Evolutionary conservation across 2,888 invertebrate genomes (phyloP), one percentile per base, ranked within the genome.

Genomic region (Antheraea yamamai): DNA sequence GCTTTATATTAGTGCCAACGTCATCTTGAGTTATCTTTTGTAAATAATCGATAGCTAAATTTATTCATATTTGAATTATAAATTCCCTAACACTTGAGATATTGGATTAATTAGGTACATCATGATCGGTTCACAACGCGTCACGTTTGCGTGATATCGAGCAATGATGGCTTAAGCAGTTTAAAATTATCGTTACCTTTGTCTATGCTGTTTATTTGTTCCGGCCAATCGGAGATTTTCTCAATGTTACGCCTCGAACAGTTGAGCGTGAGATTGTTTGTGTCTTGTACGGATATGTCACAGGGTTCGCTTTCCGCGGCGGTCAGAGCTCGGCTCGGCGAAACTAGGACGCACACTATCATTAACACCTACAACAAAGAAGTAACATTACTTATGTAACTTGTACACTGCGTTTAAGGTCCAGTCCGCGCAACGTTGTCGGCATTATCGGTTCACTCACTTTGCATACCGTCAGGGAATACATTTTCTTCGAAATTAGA

Each of bases 311-410:
- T 86, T 78, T 82, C 85, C 73, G 79, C 83, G 74, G 81, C 85
- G 78, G 79, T 84, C 81, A 85, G 84, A 77, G 87, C 89, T 80
- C 79, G 83, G 84, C 87, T 83, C 85, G 85, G 80, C 81, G 85
- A 85, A 85, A 91, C 87, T 88, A 93, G 87, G 83, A 87, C 91
- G 88, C 90, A 89, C 83, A 93, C 83, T 88, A 91, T 86, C 88
- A 92, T 89, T 91, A 92, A 89, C 88, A 92, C 93, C 94, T 95
- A 93, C 84, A 93, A 94, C 92, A 93, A 91, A 93, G 87, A 89
- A 88, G 88, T 88, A 87, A 87, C 84, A 86, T 89, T 85, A 87
- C 85, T 87, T 88, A 88, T 87, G 83, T 87, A 87, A 88, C 79
- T 76, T 78, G 74, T 78, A 76, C 73, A 76, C 78, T 80, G 80